Conservation (phyloP, 2,113 vertebrate genomes). For the Propithecus coquereli region DNA sequence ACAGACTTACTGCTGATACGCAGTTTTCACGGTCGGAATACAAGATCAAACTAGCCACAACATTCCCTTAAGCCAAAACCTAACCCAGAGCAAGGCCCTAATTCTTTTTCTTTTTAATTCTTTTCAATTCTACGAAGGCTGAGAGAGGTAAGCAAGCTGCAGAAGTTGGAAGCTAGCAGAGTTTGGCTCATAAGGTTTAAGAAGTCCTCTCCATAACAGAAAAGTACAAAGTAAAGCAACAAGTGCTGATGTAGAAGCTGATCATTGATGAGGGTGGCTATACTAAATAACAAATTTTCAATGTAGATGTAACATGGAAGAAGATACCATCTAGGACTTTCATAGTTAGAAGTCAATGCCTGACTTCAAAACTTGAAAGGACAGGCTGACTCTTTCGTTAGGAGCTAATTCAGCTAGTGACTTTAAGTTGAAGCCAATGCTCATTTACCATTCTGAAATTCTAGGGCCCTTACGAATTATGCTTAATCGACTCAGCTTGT, state of each 20-base stretch:
- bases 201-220: not conserved
- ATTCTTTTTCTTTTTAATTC: not conserved
- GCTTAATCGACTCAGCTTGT: not conserved
- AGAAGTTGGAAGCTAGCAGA: not conserved
- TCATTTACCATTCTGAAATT: not conserved
- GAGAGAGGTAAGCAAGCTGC: not conserved
- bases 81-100: not conserved
- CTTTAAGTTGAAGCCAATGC: not conserved
- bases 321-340: not conserved
- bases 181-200: not conserved
- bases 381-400: not conserved
- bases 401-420: not conserved
- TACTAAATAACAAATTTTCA: not conserved
- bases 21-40: not conserved
- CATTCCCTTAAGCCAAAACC: not conserved
- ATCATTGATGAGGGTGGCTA: not conserved
- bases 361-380: not conserved
- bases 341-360: not conserved
- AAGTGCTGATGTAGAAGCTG: not conserved
- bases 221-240: not conserved
- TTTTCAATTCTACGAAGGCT: not conserved
- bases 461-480: not conserved
- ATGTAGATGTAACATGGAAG: not conserved
- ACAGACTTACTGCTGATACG: not conserved
- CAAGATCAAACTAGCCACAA: not conserved